Evolutionary conservation across 2,113 vertebrate genomes (phyloP), one percentile per base, ranked within the genome.

Genomic region (Tetrax tetrax): DNA sequence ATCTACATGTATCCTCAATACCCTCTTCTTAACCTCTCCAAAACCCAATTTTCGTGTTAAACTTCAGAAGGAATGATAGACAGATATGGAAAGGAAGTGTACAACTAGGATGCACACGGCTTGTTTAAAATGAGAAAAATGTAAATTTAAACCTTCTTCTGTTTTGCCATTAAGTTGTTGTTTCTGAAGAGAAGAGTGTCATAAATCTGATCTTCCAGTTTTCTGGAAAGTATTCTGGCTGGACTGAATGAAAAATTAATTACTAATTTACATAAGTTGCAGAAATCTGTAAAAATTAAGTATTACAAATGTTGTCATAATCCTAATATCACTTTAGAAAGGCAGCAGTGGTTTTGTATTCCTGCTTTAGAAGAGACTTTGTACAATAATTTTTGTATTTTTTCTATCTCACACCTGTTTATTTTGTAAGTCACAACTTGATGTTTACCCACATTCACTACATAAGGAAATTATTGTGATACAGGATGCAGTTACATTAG

Each of bases 81-180:
- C 6, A 54, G 6, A 11, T 23, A 43, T 8, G 4, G 47, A 65
- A 20, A 81, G 4, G 9, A 85, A 68, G 0, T 18, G 9, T 22
- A 17, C 3, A 64, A 12, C 7, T 43, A 5, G 1, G 5, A 7
- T 57, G 11, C 5, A 45, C 6, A 6, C 10, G 9, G 2, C 2
- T 77, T 65, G 6, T 28, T 89, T n/a, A 66, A 61, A 87, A 45
- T 20, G 4, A 5, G 28, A 38, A 95, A 83, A 27, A 51, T 5
- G 0, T 37, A 60, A 45, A 70, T 74, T 2, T 57, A 61, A 45
- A 72, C 6, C 1, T 13, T 61, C 6, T 72, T 22, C 12, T 54
- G 12, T 64, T 77, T 63, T 72, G 14, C 25, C 12, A 47, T 31
- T 20, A 56, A 43, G 8, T 28, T 9, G 28, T 64, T n/a, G 6